A percentile compares a stretch with the other conserved stretches of the same genome.
Evolutionary conservation across 2,888 invertebrate genomes (phyloP).

Genomic region (Deroplatys truncata): DNA sequence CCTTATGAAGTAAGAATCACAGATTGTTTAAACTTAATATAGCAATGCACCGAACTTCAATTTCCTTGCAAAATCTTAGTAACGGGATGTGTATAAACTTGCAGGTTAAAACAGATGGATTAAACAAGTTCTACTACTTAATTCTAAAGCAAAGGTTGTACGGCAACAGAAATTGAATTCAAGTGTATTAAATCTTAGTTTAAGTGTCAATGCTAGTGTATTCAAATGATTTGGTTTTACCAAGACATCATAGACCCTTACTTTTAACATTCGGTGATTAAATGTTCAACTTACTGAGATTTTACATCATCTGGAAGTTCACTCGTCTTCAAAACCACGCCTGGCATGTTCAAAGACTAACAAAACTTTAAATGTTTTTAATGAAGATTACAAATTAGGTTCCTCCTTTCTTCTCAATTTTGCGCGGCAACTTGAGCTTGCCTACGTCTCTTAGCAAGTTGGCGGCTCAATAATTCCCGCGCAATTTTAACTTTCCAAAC

Average conservation of each 20-base stretch:
- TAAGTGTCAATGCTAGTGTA: neutral
- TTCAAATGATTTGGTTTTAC: neutral
- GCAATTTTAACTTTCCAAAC: neutral
- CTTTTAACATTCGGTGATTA: neutral
- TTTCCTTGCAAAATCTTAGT: neutral
- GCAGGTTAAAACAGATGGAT: no score
- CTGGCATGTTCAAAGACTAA: neutral
- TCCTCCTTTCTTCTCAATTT: neutral
- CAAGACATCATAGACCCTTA: neutral
- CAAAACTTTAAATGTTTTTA: neutral
- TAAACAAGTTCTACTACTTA: no score
- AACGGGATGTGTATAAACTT: neutral
- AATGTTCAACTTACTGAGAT: neutral
- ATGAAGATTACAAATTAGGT: neutral
- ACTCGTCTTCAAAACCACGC: neutral
- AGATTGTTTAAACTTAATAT: neutral
- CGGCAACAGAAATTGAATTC: no score
- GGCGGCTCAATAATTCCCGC: neutral
- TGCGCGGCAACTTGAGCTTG: neutral
- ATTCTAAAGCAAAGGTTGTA: no score
- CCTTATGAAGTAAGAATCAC: slow-evolving; percentile 25
- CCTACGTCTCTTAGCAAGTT: neutral
- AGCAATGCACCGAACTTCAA: no score
- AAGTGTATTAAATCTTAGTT: no score
- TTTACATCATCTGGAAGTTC: neutral